Base-by-base conservation (phyloP, 2,797 vertebrate species). In the Helarctos malayanus region DNA sequence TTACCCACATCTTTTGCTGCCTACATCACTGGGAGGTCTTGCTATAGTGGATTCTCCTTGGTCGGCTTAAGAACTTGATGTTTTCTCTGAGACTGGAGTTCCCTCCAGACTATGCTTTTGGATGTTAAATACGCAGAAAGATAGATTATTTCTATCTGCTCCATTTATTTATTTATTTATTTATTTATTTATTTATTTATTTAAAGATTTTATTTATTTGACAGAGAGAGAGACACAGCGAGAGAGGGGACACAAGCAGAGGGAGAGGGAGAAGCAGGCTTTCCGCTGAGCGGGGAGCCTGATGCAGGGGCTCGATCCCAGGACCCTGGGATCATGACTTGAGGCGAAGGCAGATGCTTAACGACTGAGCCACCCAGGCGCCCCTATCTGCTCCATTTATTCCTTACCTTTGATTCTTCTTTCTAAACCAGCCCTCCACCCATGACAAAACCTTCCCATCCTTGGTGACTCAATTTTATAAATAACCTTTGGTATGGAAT, bases 381-480 rank as follows among this genome's bases (percentile, higher is more conserved):
- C 41, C 41, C 41, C 87, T 84, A 0, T 93, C 88, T 89, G 81
- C 59, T 87, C 9, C 35, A 47, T 86, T 79, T 73, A 73, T 88
- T 81, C 79, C 45, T 92, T 75, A 27, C 79, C 80, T 95, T 82
- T 29, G 75, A 45, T 76, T 88, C 71, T 18, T 94, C 65, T 88
- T 63, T 97, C 56, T 94, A 69, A 92, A 68, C 76, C 54, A 84
- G 75, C 35, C 13, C 16, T 79, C 54, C 10, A 57, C 73, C 27
- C 21, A 0, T 85, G 93, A 96, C 87, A 86, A 80, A 95, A 94
- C 85, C 79, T 92, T 91, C 94, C 78, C 54, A 56, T 85, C 76
- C 82, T 63, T 79, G 56, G 52, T 86, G 71, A 97, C 54, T 94
- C 75, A 81, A 56, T 57, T 95, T 90, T 84, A 84, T 81, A 80